Evolutionary conservation across 2,113 vertebrate species (phyloP), one percentile per base, ranked within the genome.

Genomic region (Steatornis caripensis): DNA sequence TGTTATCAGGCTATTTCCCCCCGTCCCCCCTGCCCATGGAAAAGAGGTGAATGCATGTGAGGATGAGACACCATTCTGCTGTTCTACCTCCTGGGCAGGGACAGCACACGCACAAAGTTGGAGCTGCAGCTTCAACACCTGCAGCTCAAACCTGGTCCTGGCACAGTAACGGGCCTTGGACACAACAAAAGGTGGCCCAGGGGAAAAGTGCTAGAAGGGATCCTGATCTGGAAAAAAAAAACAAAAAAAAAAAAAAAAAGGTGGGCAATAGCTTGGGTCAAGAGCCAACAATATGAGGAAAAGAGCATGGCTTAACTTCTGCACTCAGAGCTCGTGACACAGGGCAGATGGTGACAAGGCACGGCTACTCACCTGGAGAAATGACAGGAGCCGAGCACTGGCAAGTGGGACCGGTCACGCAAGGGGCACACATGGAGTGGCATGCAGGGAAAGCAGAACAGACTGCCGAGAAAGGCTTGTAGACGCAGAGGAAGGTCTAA

Each of bases 291-390:
- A 32, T 14, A 3, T 27, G 36, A 93, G 60, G 46, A 83, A 51
- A 71, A 89, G 6, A 60, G 37, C 7, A 5, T 0, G 10, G 66
- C 45, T 53, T 55, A 51, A 81, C 36, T 68, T 55, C 34, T 68
- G 77, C 65, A 36, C 70, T 53, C 0, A 0, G 61, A 83, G 72
- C 43, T 87, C 0, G 1, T 75, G 80, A 39, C 24, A 41, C 1
- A 1, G 20, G 60, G 61, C 83, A 92, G 86, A 92, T 61, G 80
- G 80, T 54, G 66, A 69, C 0, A 0, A 72, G 80, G 71, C 65
- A 88, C 0, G 0, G 66, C 16, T 57, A 85, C 95, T 94, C 91
- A 95, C 91, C 94, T 87, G 89, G 32, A 96, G 86, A 64, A 79
- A 72, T 66, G 61, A 65, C 96, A 91, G 84, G 70, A 89, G 86